These are phyloP conservation scores for Plemyria rubiginata DNA, from an alignment of 2,888 invertebrate genomes.

Conservation along the genomic window DNA sequence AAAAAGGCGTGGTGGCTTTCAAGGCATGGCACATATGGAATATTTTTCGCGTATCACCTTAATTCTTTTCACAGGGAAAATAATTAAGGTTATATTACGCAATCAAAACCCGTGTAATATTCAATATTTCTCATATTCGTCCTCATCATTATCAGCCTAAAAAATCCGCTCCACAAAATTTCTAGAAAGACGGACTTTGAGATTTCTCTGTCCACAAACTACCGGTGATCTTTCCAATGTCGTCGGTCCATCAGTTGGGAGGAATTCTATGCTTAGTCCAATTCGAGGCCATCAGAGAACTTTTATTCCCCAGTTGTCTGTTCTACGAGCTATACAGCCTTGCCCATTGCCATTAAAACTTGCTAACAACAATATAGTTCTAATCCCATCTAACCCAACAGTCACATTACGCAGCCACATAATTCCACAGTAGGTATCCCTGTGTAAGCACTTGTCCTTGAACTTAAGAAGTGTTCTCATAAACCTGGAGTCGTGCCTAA, in stretches of 20 bases:
- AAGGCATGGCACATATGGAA: too few species aligned
- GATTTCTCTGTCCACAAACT: neutral
- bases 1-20: too few species aligned
- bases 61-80: too few species aligned
- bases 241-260: neutral
- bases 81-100: too few species aligned
- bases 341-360: neutral
- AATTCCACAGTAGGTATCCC: neutral
- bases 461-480: neutral
- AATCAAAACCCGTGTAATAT: too few species aligned
- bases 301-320: neutral
- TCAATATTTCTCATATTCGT: too few species aligned
- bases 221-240: neutral
- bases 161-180: neutral
- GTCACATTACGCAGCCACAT: neutral
- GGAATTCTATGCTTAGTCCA: neutral
- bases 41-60: too few species aligned
- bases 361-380: neutral
- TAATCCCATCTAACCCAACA: neutral
- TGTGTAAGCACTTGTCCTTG: neutral
- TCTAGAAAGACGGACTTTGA: neutral
- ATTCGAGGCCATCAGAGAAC: neutral
- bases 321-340: neutral
- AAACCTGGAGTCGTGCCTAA: neutral
- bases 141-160: neutral